Evolutionary conservation across 2,113 vertebrate genomes (phyloP), one percentile per base, ranked within the genome.

Genomic region (Coryphaenoides rupestris): DNA sequence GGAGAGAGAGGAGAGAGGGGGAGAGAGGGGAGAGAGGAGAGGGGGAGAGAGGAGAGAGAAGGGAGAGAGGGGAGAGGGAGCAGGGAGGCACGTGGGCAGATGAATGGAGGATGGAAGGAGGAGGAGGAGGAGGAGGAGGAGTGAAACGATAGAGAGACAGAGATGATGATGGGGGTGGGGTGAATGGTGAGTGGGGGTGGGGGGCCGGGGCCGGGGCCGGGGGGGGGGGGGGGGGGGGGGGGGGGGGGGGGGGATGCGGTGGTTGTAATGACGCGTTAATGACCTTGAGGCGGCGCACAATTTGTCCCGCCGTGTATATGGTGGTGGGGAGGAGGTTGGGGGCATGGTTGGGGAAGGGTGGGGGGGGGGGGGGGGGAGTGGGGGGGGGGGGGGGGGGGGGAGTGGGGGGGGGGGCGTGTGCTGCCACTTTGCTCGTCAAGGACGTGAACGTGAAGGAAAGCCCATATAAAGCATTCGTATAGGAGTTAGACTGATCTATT

Each of bases 191-290:
- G 26, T 76, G n/a, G n/a, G n/a, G n/a, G n/a, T 68, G 81, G 63
- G 71, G 66, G 61, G 70, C 63, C 69, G 53, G 40, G 65, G 62
- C 79, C 82, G 28, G 84, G 79, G 46, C 79, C 81, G 78, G 86
- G 86, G 86, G 76, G 75, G 72, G n/a, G n/a, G n/a, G n/a, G n/a
- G n/a, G 79, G 54, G 68, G 71, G 86, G 78, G n/a, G n/a, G n/a
- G n/a, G n/a, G n/a, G n/a, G n/a, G n/a, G 63, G 73, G 5, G 46
- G 60, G 77, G 50, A 55, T 4, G 13, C 45, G 66, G 24, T 21
- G 19, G 70, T 49, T 70, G 64, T 63, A 76, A 70, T 49, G 47
- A 49, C 47, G 15, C 12, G 47, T n/a, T 49, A 49, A 49, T 49
- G 47, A 49, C 47, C 47, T 49, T 49, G 47, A 49, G 47, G 28